Base-by-base conservation (phyloP, 1,140 invertebrate species). In the Stenopsyche tienmushanensis region DNA sequence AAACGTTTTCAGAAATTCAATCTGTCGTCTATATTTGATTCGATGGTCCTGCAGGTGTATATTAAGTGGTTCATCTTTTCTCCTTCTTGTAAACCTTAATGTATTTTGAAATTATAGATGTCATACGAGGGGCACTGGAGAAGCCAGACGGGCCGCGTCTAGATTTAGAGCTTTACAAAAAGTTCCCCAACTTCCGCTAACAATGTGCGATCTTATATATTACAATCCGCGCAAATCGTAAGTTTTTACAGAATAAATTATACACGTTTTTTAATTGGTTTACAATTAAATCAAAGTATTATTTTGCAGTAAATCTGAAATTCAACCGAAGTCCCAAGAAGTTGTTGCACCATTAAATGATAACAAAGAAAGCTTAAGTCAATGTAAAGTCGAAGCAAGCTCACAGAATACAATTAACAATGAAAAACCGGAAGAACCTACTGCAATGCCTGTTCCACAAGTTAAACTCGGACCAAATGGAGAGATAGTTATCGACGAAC, bases 131-230 rank as follows among this genome's bases (percentile, higher is more conserved):
- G n/a, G n/a, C n/a, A n/a, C n/a, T n/a, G n/a, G 66, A 42, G 73
- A 74, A 65, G 78, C 78, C 67, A 82, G 82, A 71, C 65, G 85
- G 15, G 80, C 80, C 1, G 81, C 84, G 66, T 80, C 83, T 10
- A 75, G 80, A 64, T 74, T 81, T 20, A 84, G 88, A 66, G 88
- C 86, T 73, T 74, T 82, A 10, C 73, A 82, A 21, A 81, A 78
- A 62, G 75, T 77, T 20, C 83, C 86, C 1, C 89, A 92, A 70
- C 82, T 84, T 20, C 85, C 85, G 52, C 83, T 95, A 60, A 95
- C 88, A 41, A 94, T 96, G 92, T 89, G 90, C 71, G 93, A 96
- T 80, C 83, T 95, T 45, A 94, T 95, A 71, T 94, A 90, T 77
- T 94, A 92, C 76, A 96, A 96, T 79, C 93, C 93, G 1, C 74